Evolutionary conservation across 2,113 vertebrate species (phyloP).

Genomic region (Capreolus pygargus): DNA sequence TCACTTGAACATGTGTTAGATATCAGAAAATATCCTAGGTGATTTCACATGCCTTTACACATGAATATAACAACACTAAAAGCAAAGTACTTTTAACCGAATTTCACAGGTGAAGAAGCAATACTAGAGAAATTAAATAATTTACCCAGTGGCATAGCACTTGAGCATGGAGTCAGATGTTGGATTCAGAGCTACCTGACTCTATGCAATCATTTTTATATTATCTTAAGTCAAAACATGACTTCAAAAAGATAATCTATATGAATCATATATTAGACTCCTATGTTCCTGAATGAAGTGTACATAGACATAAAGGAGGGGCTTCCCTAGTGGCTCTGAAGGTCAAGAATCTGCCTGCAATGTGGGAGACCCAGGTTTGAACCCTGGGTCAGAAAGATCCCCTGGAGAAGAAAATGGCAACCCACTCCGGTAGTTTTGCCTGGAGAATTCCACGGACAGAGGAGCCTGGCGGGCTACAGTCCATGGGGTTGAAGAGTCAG

Average conservation of each 20-base stretch:
- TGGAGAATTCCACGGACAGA: not conserved
- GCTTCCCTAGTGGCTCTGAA: not conserved
- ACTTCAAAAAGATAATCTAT: not conserved
- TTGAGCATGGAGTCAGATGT: not conserved
- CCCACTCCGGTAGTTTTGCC: not conserved
- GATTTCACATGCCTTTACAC: not conserved
- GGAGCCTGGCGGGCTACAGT: rapidly evolving
- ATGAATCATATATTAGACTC: not conserved
- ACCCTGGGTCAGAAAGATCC: not conserved
- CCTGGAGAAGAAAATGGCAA: not conserved
- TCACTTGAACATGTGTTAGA: not conserved
- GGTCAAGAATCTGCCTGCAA: not conserved
- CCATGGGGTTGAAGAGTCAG: not conserved
- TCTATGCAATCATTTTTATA: not conserved
- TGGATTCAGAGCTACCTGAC: not conserved
- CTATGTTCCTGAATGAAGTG: not conserved
- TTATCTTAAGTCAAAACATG: not conserved
- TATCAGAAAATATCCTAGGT: not conserved
- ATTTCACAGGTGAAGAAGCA: not conserved
- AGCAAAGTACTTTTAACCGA: not conserved
- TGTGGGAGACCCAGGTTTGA: not conserved
- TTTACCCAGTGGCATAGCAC: not conserved
- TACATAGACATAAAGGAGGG: too few relatives aligned
- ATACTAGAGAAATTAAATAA: not conserved
- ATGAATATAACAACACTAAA: not conserved